Percentiles rank a stretch among this genome's conserved stretches.
Conservation (phyloP, 2,888 invertebrate species). For the Athalia rosae region DNA sequence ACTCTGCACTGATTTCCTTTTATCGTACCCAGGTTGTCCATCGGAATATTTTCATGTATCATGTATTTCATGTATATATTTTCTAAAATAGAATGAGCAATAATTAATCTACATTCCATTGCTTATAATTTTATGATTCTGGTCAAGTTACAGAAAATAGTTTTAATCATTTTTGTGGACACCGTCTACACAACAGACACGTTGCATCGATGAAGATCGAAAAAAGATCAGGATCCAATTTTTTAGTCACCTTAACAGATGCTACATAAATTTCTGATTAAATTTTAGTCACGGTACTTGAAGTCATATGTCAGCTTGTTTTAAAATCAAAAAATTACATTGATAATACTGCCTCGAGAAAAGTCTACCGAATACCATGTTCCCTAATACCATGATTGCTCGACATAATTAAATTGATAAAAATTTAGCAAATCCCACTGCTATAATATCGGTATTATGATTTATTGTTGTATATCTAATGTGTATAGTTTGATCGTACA, state of each 20-base stretch:
- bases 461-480: constrained; percentile 37
- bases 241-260: constrained; percentile 5
- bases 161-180: neutral
- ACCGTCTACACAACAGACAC: neutral
- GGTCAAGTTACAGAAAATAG: neutral
- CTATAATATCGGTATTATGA: constrained; percentile 23
- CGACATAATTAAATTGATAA: too few relatives aligned
- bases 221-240: neutral
- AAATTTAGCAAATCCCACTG: neutral
- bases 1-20: too few relatives aligned
- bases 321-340: neutral
- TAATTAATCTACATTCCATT: too few relatives aligned
- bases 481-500: constrained; percentile 19
- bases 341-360: constrained; percentile 13
- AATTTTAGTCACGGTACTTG: constrained; percentile 10
- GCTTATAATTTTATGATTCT: too few relatives aligned
- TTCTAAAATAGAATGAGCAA: too few relatives aligned
- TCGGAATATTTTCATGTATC: too few relatives aligned
- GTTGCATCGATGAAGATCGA: too few relatives aligned
- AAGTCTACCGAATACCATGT: neutral
- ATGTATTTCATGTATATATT: too few relatives aligned
- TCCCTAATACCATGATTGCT: too few relatives aligned
- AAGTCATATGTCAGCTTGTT: constrained; percentile 3
- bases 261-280: constrained; percentile 3
- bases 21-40: too few relatives aligned